Conservation (phyloP, 1,140 invertebrate genomes). For the Atta texana region DNA sequence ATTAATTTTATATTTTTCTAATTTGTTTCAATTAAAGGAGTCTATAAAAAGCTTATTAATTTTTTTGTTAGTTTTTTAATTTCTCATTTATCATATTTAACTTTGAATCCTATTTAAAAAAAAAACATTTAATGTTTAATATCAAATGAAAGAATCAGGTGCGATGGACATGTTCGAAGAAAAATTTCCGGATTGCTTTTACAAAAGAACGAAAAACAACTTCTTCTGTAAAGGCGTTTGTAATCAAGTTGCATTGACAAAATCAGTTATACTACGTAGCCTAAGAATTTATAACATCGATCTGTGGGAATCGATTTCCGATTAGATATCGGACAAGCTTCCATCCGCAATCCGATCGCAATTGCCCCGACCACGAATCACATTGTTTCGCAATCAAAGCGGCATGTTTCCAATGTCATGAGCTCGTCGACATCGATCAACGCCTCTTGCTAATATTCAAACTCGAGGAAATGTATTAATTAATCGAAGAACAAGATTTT, state of each 20-base stretch:
- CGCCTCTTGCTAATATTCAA: constrained; percentile 54
- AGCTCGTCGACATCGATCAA: constrained; percentile 70
- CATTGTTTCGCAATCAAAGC: constrained; percentile 76
- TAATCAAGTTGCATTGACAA: constrained; percentile 32
- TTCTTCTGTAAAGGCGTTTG: not conserved
- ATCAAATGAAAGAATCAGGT: not conserved
- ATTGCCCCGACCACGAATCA: constrained; percentile 61
- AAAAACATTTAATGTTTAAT: not conserved
- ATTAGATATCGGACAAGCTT: constrained; percentile 60
- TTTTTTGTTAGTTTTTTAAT: no score
- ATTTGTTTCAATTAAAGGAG: no score
- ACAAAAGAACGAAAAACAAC: not conserved
- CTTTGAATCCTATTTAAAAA: not conserved
- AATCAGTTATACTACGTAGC: not conserved
- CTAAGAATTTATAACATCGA: constrained; percentile 65
- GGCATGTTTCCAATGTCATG: constrained; percentile 70
- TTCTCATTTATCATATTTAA: not conserved
- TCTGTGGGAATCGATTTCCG: constrained; percentile 72
- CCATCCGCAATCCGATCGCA: constrained; percentile 62
- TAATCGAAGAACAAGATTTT: not conserved
- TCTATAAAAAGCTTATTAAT: no score
- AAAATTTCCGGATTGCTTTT: constrained; percentile 5
- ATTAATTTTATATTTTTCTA: no score
- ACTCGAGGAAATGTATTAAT: constrained; percentile 19
- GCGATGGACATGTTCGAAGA: not conserved